phyloP scores from a whole-genome alignment of 2,888 invertebrate species.

The Epinotia demarniana region DNA sequence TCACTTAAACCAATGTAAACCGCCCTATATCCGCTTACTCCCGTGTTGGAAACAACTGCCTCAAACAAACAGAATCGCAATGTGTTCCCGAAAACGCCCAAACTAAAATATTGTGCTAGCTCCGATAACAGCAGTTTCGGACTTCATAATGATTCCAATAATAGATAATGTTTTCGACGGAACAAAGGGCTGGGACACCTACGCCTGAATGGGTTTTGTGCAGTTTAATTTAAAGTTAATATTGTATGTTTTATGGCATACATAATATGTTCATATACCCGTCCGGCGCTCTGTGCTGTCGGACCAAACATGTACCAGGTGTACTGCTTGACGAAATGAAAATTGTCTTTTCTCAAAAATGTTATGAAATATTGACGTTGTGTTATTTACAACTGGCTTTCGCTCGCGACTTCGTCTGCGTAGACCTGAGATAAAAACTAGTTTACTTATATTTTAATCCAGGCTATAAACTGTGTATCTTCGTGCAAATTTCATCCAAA shows the following conservation, averaged over 20 bases:
- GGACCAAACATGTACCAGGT: too few species aligned
- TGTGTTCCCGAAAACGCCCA: slow-evolving; percentile 16
- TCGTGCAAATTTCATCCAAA: too few species aligned
- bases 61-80: slow-evolving; percentile 35
- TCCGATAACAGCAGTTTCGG: slow-evolving; percentile 34
- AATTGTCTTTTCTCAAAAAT: too few species aligned
- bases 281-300: too few species aligned
- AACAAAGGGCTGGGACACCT: slow-evolving; percentile 30
- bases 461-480: too few species aligned
- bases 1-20: too few species aligned
- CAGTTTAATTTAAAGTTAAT: slow-evolving; percentile 20
- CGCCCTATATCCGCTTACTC: slow-evolving; percentile 9
- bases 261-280: not conserved
- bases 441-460: too few species aligned
- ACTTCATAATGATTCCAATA: slow-evolving; percentile 45
- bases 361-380: too few species aligned
- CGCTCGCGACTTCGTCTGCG: too few species aligned
- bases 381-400: too few species aligned
- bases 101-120: slow-evolving; percentile 44
- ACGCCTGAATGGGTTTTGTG: slow-evolving; percentile 1
- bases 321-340: too few species aligned
- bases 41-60: not conserved
- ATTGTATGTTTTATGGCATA: not conserved
- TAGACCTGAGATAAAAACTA: too few species aligned
- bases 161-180: slow-evolving; percentile 41